These are phyloP conservation scores for Bubo blakistoni DNA, from an alignment of 2,113 vertebrate genomes.

Conservation along the genomic window DNA sequence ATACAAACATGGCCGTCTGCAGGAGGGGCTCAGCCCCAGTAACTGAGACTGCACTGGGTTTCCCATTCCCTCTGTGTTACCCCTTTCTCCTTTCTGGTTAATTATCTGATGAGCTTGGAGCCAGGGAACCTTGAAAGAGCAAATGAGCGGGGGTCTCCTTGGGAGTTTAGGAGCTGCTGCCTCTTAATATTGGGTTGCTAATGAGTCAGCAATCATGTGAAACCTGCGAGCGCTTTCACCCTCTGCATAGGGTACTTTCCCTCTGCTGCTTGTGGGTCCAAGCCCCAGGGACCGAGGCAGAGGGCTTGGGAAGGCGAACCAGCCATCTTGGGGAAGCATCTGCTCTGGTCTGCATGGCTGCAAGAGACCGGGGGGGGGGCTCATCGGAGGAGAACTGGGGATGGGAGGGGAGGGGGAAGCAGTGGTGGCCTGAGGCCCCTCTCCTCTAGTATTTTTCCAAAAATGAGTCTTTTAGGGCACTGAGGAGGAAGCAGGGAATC, in stretches of 20 bases:
- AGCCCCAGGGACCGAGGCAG: too few relatives aligned
- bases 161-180: background rate
- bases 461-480: background rate
- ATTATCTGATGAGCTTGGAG: background rate
- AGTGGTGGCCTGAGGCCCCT: too few relatives aligned
- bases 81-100: background rate
- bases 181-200: background rate
- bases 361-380: background rate
- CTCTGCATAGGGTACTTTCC: background rate
- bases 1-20: accelerated
- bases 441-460: background rate
- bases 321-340: background rate
- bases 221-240: accelerated
- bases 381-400: background rate
- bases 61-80: background rate
- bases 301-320: background rate
- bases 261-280: background rate
- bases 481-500: background rate
- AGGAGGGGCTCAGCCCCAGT: too few relatives aligned
- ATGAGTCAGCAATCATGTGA: background rate
- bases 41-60: background rate
- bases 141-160: background rate
- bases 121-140: background rate
- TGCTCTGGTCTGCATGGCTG: background rate
- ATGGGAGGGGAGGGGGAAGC: background rate